phyloP scores from a whole-genome alignment of 1,140 invertebrate species.

The Drosophila oshimai region DNA sequence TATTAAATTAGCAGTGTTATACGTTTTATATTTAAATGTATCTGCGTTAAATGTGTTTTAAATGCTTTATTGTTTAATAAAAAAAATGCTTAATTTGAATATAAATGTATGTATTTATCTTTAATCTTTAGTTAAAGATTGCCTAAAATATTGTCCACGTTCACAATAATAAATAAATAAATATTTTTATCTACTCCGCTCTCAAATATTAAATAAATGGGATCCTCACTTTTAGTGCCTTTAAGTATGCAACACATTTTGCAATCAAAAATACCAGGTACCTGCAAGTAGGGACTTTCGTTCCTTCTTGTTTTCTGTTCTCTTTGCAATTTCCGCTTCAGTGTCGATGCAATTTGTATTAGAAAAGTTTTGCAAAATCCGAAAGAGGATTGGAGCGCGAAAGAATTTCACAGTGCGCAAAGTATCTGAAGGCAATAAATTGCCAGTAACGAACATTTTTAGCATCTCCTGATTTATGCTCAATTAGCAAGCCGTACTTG shows the following conservation, averaged over 20 bases:
- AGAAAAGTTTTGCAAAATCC: slow-evolving; percentile 51
- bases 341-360: slow-evolving; percentile 79
- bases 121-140: neutral
- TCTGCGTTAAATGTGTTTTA: too few relatives aligned
- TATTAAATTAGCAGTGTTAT: too few relatives aligned
- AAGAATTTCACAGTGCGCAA: slow-evolving; percentile 54
- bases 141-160: too few relatives aligned
- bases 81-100: too few relatives aligned
- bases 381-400: slow-evolving; percentile 14
- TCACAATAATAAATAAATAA: too few relatives aligned
- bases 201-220: neutral
- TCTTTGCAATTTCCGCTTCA: slow-evolving; percentile 64
- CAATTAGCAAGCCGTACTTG: slow-evolving; percentile 52
- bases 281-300: neutral
- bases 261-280: neutral
- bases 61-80: too few relatives aligned
- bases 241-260: neutral
- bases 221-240: too few relatives aligned
- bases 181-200: neutral
- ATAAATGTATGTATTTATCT: slow-evolving; percentile 6
- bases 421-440: slow-evolving; percentile 67
- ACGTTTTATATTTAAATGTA: too few relatives aligned
- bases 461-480: slow-evolving; percentile 69
- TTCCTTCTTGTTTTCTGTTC: slow-evolving; percentile 6
- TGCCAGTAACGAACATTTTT: slow-evolving; percentile 50